Percentiles rank a stretch among this genome's conserved stretches.
These are phyloP conservation scores for Phanerotoma sp. DNA, from an alignment of 2,888 invertebrate genomes.

Conservation along the genomic window DNA sequence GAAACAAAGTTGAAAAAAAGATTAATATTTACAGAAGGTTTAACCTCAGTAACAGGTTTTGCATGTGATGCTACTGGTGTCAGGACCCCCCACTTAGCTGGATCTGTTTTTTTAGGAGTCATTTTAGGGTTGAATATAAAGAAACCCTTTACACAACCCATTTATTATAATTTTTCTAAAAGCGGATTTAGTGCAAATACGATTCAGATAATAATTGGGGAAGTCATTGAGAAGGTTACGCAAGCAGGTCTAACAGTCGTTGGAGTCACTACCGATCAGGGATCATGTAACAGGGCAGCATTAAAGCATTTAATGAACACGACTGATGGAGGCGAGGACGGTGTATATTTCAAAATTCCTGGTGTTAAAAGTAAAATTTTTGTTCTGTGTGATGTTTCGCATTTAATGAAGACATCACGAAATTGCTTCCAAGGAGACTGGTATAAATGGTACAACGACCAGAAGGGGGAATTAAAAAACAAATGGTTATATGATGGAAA, in stretches of 20 bases:
- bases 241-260: not conserved
- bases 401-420: not conserved
- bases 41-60: no score
- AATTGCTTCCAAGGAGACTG: not conserved
- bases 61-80: no score
- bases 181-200: no score
- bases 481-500: not conserved
- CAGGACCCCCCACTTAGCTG: no score
- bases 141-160: no score
- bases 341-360: not conserved
- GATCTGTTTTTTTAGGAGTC: no score
- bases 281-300: not conserved
- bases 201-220: no score
- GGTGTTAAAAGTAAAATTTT: not conserved
- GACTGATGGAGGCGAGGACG: not conserved
- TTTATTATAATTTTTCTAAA: no score
- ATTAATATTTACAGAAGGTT: no score
- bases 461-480: no score
- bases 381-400: not conserved
- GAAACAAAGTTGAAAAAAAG: no score
- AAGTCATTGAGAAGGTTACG: not conserved
- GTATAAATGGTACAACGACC: not conserved
- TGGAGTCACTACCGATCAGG: not conserved
- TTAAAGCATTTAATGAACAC: not conserved
- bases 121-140: no score